Evolutionary conservation across 2,113 vertebrate genomes (phyloP), one percentile per base, ranked within the genome.

Genomic region (Otocyon megalotis): DNA sequence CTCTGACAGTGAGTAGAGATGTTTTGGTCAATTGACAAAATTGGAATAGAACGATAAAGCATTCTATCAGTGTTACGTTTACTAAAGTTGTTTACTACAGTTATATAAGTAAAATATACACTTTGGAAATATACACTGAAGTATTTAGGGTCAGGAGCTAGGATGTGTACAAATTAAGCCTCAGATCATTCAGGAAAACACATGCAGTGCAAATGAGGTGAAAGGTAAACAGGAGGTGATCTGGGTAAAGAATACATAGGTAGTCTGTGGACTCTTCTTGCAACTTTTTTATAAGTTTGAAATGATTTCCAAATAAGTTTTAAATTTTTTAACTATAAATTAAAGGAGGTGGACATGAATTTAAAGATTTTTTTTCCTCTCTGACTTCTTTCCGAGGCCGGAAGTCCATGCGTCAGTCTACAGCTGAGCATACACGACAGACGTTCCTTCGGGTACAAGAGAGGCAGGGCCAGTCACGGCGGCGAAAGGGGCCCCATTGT

Each of bases 351-450:
- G 30, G 30, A 79, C 53, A 32, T n/a, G 15, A 89, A 63, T 30
- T 60, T 8, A 95, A 43, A 93, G 19, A 85, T 60, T 30, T 89
- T 54, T 93, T 54, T 93, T 60, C 28, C 15, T 2, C 6, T 72
- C 58, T 80, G 16, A 35, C 32, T 67, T 28, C 43, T 8, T 84
- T 80, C 60, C 65, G 96, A 99, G 99, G 99, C 65, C 98, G 99
- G 19, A 99, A 99, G 98, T 99, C 99, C 37, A 99, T 99, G 98
- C 98, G 99, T 2, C 99, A 99, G 84, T 99, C 99, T 3, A 99
- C 99, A 11, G 99, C 99, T 0, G 99, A 99, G 74, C 99, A 99
- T 95, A 99, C 99, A 0, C 98, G 99, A 0, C 99, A 99, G 48
- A 99, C 99, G 0, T 99, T 99, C 96, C 98, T 99, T 82, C 99